phyloP scores from a whole-genome alignment of 1,140 invertebrate genomes.

The Zaprionus ornatus region DNA sequence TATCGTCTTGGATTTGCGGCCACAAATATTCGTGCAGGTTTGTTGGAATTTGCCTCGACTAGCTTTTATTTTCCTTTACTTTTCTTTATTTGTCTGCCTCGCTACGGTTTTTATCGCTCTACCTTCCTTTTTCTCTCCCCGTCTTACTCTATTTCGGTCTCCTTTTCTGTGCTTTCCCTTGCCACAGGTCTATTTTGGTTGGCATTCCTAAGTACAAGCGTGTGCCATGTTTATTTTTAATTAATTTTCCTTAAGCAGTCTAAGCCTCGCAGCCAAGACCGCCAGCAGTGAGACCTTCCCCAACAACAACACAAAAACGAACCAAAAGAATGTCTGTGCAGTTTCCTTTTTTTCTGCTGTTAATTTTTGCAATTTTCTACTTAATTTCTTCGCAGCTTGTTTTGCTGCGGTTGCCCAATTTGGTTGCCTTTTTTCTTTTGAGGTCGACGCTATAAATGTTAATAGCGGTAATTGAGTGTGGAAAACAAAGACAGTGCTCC shows the following conservation, averaged over 20 bases:
- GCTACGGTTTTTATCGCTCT: slow-evolving; percentile 49
- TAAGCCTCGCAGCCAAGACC: slow-evolving; percentile 55
- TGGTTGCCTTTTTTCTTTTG: slow-evolving; percentile 31
- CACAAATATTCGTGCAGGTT: slow-evolving; percentile 79
- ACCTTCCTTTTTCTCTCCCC: slow-evolving; percentile 15
- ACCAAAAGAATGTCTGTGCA: slow-evolving; percentile 36
- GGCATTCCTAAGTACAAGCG: slow-evolving; percentile 76
- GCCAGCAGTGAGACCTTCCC: slow-evolving; percentile 20
- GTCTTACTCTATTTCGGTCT: slow-evolving; percentile 2
- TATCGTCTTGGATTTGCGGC: slow-evolving; percentile 80
- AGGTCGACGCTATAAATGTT: slow-evolving; percentile 66
- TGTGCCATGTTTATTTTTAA: slow-evolving; percentile 83
- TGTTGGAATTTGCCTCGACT: slow-evolving; percentile 74
- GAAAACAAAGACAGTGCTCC: slow-evolving; percentile 31
- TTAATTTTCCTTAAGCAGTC: slow-evolving; percentile 82
- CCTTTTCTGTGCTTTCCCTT: slow-evolving; percentile 9
- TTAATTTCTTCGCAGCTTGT: slow-evolving; percentile 70
- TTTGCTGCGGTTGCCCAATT: slow-evolving; percentile 26
- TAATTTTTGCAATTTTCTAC: slow-evolving; percentile 81
- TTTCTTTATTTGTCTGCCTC: slow-evolving; percentile 77
- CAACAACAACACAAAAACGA: slow-evolving; percentile 22
- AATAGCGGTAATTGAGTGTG: slow-evolving; percentile 57
- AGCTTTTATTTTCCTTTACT: slow-evolving; percentile 72
- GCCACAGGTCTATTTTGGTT: slow-evolving; percentile 76
- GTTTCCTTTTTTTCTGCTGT: slow-evolving; percentile 51